These are phyloP conservation scores for Actinemys pallida DNA, from an alignment of 2,113 vertebrate species.

Conservation along the genomic window DNA sequence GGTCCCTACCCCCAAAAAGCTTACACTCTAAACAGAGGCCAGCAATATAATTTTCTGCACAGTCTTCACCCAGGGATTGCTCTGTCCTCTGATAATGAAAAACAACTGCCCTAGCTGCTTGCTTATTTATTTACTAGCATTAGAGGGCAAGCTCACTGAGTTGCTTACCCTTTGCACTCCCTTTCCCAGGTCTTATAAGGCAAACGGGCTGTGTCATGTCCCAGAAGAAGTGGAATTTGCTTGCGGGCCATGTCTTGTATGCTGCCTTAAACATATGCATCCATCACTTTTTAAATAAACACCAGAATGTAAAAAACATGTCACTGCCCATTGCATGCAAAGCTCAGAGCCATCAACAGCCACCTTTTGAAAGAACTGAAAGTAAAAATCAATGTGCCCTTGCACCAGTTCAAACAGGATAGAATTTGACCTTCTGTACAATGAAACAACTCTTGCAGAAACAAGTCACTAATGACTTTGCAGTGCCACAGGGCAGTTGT, in stretches of 20 bases:
- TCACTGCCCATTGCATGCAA: not conserved
- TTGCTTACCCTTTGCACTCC: not conserved
- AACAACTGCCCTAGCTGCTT: not conserved
- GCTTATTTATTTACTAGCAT: not conserved
- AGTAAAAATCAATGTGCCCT: not conserved
- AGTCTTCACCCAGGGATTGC: not conserved
- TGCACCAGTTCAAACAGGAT: rapidly evolving
- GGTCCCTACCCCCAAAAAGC: not conserved
- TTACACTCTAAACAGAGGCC: not conserved
- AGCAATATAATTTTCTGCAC: not conserved
- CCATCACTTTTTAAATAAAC: rapidly evolving
- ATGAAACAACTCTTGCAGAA: not conserved
- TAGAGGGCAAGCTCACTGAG: rapidly evolving
- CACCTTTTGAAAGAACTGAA: not conserved
- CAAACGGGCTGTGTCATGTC: not conserved
- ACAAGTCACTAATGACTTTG: rapidly evolving
- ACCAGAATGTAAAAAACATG: rapidly evolving
- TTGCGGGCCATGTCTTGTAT: rapidly evolving
- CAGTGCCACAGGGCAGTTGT: rapidly evolving
- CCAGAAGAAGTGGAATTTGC: not conserved
- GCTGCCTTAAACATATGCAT: rapidly evolving
- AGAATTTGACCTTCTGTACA: not conserved
- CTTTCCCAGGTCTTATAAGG: not conserved
- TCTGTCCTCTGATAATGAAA: not conserved
- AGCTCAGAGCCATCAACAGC: not conserved